Evolutionary conservation across 2,113 vertebrate genomes (phyloP), one percentile per base, ranked within the genome.

Genomic region (Crocuta crocuta): DNA sequence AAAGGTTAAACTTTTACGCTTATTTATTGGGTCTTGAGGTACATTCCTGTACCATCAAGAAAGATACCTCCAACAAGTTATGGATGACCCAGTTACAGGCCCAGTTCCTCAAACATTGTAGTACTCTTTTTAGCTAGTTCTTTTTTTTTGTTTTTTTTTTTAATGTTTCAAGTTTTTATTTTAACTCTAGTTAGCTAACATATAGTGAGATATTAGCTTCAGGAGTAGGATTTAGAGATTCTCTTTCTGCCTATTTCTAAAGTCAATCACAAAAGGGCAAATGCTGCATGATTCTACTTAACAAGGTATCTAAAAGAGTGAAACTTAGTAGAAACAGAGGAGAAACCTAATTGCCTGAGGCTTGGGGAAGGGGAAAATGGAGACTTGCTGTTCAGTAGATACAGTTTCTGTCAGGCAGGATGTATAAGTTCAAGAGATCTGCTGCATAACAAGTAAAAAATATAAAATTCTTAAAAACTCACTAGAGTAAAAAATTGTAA

Each of bases 401-500:
- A 50, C 4, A 79, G 65, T 65, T 87, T 48, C 61, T 81, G 28
- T 53, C n/a, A n/a, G 9, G 2, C 35, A 53, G 43, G 10, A 63
- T 10, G 15, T 63, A 31, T 65, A 45, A 16, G 13, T 73, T 73
- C 9, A 70, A 28, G 19, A 73, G 23, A 45, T 16, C 53, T 81
- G 7, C 43, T 81, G 0, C 71, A 43, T 7, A 81, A 68, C n/a
- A 74, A 71, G 1, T 50, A 65, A 35, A 21, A 21, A 80, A 39
- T 53, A 39, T 26, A 71, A 90, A 87, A 78, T 82, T 7, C 23
- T 80, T 74, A 65, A 85, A 85, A 96, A 78, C 3, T 73, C 26
- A 89, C 16, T 35, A 83, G 2, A 71, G 26, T 48, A 80, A 45
- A 45, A 88, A 65, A 48, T 21, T 50, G 39, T 15, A 15, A 26